Evolutionary conservation across 2,113 vertebrate genomes (phyloP).

Genomic region (Burhinus oedicnemus): DNA sequence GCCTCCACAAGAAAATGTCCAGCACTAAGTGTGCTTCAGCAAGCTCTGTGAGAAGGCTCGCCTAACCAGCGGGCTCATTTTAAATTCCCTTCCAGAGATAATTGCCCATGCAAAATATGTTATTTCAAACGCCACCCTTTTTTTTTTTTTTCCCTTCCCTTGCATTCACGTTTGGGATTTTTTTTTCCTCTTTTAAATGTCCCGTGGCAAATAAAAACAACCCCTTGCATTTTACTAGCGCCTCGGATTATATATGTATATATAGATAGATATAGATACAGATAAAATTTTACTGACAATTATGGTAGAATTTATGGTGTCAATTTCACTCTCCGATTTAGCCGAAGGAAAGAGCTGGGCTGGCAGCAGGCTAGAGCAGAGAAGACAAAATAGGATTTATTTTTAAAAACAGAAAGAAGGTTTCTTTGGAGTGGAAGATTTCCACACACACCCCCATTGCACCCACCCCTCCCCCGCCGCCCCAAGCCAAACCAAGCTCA

Average conservation of each 20-base stretch:
- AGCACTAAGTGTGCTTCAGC: not conserved
- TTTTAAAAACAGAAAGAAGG: not conserved
- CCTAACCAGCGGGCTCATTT: not conserved
- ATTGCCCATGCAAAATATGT: not conserved
- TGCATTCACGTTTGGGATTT: not conserved
- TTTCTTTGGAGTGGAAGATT: not conserved
- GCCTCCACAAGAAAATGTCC: not conserved
- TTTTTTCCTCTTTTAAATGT: not conserved
- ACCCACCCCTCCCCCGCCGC: slow-evolving; percentile 7
- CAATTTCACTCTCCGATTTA: not conserved
- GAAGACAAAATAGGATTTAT: not conserved
- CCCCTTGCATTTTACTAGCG: not conserved
- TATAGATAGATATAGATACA: not conserved
- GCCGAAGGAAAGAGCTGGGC: not conserved
- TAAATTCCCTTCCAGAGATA: not conserved
- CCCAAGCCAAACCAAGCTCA: slow-evolving; percentile 26
- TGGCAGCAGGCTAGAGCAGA: not conserved
- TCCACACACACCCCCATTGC: not conserved
- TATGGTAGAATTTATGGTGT: slow-evolving; percentile 17
- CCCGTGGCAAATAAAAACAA: not conserved
- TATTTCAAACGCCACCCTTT: not conserved
- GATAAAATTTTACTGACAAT: slow-evolving; percentile 23
- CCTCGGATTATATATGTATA: not conserved
- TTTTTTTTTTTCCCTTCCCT: not conserved
- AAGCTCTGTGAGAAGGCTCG: not conserved